Evolutionary conservation across 2,888 invertebrate genomes (phyloP), one percentile per base, ranked within the genome.

Genomic region (Pheosia tremula): DNA sequence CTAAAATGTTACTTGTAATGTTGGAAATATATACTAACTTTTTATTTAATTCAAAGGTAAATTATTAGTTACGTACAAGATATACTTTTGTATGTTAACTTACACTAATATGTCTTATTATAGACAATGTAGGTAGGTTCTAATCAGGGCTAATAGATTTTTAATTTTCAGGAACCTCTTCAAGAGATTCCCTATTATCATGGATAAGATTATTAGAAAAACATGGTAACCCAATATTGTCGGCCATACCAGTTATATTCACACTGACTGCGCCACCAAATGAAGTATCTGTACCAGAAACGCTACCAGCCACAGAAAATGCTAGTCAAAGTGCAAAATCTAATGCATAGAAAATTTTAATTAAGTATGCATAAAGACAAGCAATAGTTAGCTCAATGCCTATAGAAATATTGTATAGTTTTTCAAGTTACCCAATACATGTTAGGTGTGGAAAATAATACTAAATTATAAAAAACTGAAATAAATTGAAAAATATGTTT

Each of bases 171-270:
- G 99, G 99, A 58, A 97, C 97, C 9, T 97, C 97, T 13, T 96
- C 97, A 63, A 96, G 97, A 88, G 98, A 98, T 89, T 98, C 99
- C 0, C 89, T 99, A 7, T 88, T 98, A n/a, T 98, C 98, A 0
- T 99, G 97, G 98, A 96, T 98, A 79, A 95, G 98, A 59, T 94
- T 97, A 78, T 85, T 98, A 70, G 97, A 98, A 86, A 95, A 94
- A 63, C 91, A 96, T 79, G 95, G 95, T 0, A 98, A 98, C 89
- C 96, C 97, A 0, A 84, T 94, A 9, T 88, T 99, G 63, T 94
- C 95, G 58, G 93, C 94, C 66, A 95, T 97, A 75, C 97, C 98
- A n/a, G 95, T 99, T 54, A 95, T 98, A 64, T 99, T 99, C 82
- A 97, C 96, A 49, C 94, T 98, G 41, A 95, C 94, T 69, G 95